phyloP scores from a whole-genome alignment of 2,797 vertebrate genomes.

The Anguilla megastoma region DNA sequence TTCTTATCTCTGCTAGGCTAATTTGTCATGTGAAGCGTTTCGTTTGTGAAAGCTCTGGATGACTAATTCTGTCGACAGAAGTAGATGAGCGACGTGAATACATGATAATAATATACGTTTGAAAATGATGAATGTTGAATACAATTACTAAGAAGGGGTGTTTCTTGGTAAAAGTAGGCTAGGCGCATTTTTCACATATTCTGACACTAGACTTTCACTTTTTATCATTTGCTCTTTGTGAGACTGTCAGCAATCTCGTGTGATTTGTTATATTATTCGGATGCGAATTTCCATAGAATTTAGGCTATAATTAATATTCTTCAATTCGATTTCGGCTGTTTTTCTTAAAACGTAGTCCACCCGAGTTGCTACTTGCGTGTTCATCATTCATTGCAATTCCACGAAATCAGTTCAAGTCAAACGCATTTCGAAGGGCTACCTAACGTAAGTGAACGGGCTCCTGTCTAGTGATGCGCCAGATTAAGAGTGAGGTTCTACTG shows the following conservation, averaged over 20 bases:
- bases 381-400: neutral
- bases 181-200: constrained; percentile 1
- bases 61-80: constrained; percentile 18
- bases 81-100: neutral
- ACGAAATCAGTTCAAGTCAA: neutral
- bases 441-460: neutral
- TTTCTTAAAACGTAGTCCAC: neutral
- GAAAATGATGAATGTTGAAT: neutral
- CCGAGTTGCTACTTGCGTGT: neutral
- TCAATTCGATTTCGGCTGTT: neutral
- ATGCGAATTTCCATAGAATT: neutral
- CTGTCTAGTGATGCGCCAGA: neutral
- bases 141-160: neutral
- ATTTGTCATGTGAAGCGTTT: constrained; percentile 20
- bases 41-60: neutral
- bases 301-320: neutral
- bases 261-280: neutral
- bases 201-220: neutral
- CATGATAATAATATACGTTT: constrained; percentile 7
- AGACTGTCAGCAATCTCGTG: neutral
- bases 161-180: neutral
- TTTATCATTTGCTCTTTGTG: neutral
- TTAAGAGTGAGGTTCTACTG: neutral
- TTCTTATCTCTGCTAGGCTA: constrained; percentile 1
- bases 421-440: neutral